Evolutionary conservation across 1,140 invertebrate species (phyloP).

Genomic region (Cyphomyrmex costatus): DNA sequence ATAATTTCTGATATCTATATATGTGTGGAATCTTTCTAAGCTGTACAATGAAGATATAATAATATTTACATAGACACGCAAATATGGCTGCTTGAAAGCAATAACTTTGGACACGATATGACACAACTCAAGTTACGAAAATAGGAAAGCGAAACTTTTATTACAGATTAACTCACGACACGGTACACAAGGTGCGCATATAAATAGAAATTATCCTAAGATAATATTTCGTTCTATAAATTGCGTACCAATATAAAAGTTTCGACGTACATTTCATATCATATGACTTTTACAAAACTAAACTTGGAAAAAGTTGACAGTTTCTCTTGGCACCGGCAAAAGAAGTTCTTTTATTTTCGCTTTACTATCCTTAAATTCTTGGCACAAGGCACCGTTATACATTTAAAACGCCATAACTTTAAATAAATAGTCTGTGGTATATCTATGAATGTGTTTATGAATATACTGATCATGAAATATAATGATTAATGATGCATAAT

Average conservation of each 20-base stretch:
- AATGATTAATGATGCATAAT: background rate
- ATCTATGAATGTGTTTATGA: background rate
- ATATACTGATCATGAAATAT: background rate
- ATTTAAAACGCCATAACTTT: constrained; percentile 58
- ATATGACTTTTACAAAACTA: constrained; percentile 5
- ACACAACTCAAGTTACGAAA: constrained; percentile 37
- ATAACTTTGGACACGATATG: constrained; percentile 16
- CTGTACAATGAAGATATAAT: background rate
- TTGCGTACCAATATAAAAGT: constrained; percentile 17
- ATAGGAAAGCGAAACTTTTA: constrained; percentile 43
- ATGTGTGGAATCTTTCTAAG: background rate
- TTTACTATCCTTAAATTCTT: constrained; percentile 56
- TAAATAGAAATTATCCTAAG: constrained; percentile 35
- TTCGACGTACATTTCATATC: background rate
- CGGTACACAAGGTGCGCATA: background rate
- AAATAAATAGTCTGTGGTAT: constrained; percentile 21
- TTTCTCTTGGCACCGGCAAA: constrained; percentile 42
- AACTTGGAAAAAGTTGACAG: background rate
- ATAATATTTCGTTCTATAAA: constrained; percentile 27
- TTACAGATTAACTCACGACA: constrained; percentile 7
- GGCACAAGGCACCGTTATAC: constrained; percentile 29
- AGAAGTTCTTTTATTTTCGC: constrained; percentile 5
- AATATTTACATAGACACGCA: constrained; percentile 22
- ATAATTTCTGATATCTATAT: background rate
- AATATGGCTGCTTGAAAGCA: constrained; percentile 62